Percentiles rank a stretch among this genome's conserved stretches.
These are phyloP conservation scores for Drosophila bifasciata DNA, from an alignment of 1,140 invertebrate genomes.

Conservation along the genomic window DNA sequence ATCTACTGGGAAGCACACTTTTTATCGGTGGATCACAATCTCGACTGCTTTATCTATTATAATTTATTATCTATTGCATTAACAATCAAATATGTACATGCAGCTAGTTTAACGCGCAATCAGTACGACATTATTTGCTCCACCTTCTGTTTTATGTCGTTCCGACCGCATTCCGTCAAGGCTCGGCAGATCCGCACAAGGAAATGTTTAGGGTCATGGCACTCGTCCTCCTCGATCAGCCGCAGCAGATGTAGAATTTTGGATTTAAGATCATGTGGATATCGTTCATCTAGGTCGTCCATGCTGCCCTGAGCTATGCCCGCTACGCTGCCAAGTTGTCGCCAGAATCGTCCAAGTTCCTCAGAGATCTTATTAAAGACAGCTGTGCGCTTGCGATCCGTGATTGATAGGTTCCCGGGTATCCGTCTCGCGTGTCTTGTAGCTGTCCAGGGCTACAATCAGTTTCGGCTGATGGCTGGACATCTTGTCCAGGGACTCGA, in stretches of 20 bases:
- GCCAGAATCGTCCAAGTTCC: slow-evolving; percentile 85
- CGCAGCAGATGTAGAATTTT: slow-evolving; percentile 63
- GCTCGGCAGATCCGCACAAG: slow-evolving; percentile 61
- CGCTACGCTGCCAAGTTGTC: slow-evolving; percentile 84
- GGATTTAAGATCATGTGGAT: slow-evolving; percentile 59
- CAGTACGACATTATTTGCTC: slow-evolving; percentile 74
- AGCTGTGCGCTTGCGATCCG: slow-evolving; percentile 59
- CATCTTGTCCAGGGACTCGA: slow-evolving; percentile 43
- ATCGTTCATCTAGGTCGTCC: slow-evolving; percentile 83
- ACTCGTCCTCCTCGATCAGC: slow-evolving; percentile 70
- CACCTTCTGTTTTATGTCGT: slow-evolving; percentile 67
- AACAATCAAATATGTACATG: no score
- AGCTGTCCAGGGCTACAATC: slow-evolving; percentile 32
- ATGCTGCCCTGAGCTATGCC: slow-evolving; percentile 84
- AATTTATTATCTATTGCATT: no score
- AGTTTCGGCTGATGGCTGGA: slow-evolving; percentile 16
- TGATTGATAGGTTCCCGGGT: slow-evolving; percentile 18
- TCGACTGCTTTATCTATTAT: no score
- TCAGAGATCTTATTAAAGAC: slow-evolving; percentile 68
- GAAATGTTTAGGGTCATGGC: slow-evolving; percentile 61
- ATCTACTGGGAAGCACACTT: no score
- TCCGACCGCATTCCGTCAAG: slow-evolving; percentile 57
- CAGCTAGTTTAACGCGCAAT: no score
- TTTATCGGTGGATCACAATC: no score
- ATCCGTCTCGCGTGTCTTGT: slow-evolving; percentile 8